A percentile compares a stretch with the other conserved stretches of the same genome.
Evolutionary conservation across 2,797 vertebrate genomes (phyloP).

Genomic region (Darevskia mixta): DNA sequence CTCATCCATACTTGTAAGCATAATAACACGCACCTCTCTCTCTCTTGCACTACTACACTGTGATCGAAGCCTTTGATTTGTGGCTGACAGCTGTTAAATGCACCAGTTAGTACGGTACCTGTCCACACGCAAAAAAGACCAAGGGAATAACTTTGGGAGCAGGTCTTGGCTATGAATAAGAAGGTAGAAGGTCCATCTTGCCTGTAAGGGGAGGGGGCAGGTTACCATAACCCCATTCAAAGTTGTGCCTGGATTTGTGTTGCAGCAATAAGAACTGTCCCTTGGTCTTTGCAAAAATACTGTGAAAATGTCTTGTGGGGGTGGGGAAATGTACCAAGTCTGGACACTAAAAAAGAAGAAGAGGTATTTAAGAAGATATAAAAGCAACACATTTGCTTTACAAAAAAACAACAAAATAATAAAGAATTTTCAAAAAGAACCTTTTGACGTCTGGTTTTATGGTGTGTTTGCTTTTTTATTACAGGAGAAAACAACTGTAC

Average conservation of each 20-base stretch:
- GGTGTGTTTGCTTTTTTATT: too few species aligned
- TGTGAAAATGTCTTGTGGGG: slow-evolving; percentile 73
- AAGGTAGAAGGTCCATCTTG: neutral
- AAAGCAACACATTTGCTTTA: slow-evolving; percentile 41
- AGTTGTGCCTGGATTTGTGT: slow-evolving; percentile 43
- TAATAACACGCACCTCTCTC: neutral
- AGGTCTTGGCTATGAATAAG: neutral
- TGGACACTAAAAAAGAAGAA: slow-evolving; percentile 64
- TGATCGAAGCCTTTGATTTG: neutral
- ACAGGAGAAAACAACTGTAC: too few species aligned
- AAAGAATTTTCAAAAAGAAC: neutral
- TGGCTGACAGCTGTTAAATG: neutral
- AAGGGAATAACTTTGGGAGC: too few species aligned
- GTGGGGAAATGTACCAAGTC: slow-evolving; percentile 61
- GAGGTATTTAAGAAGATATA: slow-evolving; percentile 42
- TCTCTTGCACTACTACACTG: slow-evolving; percentile 5
- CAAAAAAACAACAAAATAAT: neutral
- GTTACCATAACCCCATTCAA: rapidly evolving
- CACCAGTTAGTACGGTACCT: neutral
- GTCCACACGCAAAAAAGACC: neutral
- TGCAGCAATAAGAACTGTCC: slow-evolving; percentile 77
- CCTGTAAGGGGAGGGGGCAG: neutral
- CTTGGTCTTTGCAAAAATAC: slow-evolving; percentile 75
- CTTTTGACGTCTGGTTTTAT: too few species aligned
- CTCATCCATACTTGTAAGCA: neutral